These are phyloP conservation scores for Cremastobaeus sp. DNA, from an alignment of 2,888 invertebrate genomes.

Conservation along the genomic window DNA sequence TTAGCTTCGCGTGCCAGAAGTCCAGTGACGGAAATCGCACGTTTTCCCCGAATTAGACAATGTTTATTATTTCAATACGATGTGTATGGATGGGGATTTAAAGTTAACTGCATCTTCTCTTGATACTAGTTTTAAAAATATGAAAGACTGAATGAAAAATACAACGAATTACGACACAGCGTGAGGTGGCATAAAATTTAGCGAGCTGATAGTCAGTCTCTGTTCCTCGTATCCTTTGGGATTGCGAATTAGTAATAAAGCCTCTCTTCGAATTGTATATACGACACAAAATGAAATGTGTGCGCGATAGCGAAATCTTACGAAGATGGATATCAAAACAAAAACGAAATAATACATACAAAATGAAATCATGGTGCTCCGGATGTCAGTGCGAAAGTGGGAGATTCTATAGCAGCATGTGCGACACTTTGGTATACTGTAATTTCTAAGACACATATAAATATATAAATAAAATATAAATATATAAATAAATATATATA, in stretches of 20 bases:
- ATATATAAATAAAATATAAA: constrained; percentile 54
- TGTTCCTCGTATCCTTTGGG: constrained; percentile 75
- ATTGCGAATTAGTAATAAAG: constrained; percentile 61
- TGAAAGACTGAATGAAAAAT: constrained; percentile 47
- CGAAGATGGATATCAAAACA: neutral
- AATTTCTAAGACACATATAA: constrained; percentile 55
- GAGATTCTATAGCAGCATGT: constrained; percentile 45
- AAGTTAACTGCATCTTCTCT: constrained; percentile 10
- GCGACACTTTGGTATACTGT: constrained; percentile 47
- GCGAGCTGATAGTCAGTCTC: constrained; percentile 77
- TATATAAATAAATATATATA: constrained; percentile 49
- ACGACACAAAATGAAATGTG: constrained; percentile 36
- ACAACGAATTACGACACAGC: constrained; percentile 14
- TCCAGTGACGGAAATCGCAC: constrained; percentile 64
- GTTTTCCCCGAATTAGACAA: neutral
- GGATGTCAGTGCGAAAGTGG: constrained; percentile 47
- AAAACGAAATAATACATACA: constrained; percentile 18
- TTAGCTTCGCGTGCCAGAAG: constrained; percentile 71
- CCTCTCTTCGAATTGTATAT: constrained; percentile 58
- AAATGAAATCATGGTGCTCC: constrained; percentile 50
- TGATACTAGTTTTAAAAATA: constrained; percentile 19
- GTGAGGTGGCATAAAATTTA: constrained; percentile 74
- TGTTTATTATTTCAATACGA: too few species aligned
- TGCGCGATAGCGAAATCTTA: constrained; percentile 19
- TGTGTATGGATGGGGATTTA: neutral